phyloP scores from a whole-genome alignment of 2,113 vertebrate species.

The Onychostruthus taczanowskii region DNA sequence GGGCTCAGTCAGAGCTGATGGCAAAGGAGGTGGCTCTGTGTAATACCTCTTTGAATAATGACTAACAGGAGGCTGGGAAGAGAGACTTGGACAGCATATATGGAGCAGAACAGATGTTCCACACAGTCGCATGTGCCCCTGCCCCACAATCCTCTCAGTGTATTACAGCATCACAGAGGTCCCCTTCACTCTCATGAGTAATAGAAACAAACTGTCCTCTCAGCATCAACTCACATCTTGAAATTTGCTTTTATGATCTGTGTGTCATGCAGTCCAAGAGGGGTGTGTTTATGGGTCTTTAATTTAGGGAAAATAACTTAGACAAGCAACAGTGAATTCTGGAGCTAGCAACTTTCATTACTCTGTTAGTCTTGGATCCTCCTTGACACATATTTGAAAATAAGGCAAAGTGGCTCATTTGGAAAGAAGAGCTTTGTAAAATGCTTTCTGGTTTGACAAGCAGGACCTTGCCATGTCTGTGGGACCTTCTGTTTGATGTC shows the following conservation, averaged over 20 bases:
- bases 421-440: not conserved
- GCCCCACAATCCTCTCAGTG: not conserved
- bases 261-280: not conserved
- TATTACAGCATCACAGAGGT: not conserved
- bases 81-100: not conserved
- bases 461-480: not conserved
- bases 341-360: not conserved
- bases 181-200: not conserved
- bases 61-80: not conserved
- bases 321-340: not conserved
- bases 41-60: not conserved
- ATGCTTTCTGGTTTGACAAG: not conserved
- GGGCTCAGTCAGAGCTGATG: not conserved
- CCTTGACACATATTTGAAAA: not conserved
- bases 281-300: not conserved
- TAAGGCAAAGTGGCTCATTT: not conserved
- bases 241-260: not conserved
- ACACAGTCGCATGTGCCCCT: not conserved
- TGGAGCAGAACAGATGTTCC: not conserved
- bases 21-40: not conserved
- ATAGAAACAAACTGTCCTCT: not conserved
- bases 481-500: not conserved
- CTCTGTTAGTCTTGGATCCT: not conserved
- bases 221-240: not conserved
- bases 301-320: not conserved